Evolutionary conservation across 2,797 vertebrate genomes (phyloP).

Genomic region (Prionace glauca): DNA sequence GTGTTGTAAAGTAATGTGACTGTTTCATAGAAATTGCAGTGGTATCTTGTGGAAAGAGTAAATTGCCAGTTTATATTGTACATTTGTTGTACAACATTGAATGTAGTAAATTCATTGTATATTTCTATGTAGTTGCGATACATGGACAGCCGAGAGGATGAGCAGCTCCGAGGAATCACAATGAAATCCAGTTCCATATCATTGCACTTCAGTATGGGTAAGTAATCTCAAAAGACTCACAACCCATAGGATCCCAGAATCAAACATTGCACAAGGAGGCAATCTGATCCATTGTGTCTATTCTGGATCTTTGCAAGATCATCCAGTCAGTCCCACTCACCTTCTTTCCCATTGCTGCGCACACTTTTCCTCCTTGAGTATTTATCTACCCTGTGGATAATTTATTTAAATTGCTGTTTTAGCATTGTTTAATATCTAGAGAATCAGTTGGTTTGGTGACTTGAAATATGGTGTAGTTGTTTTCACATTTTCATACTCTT

Average conservation of each 20-base stretch:
- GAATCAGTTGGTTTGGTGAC: too few relatives aligned
- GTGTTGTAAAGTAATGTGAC: neutral
- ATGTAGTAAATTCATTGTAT: neutral
- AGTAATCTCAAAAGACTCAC: conserved; percentile 3
- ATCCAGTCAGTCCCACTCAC: too few relatives aligned
- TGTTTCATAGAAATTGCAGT: neutral
- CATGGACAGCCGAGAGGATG: conserved; percentile 90
- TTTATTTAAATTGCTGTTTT: too few relatives aligned
- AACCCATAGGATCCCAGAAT: neutral
- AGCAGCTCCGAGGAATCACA: conserved; percentile 89
- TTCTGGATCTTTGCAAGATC: neutral
- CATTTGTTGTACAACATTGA: neutral
- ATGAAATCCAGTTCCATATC: conserved; percentile 98
- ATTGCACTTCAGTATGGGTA: conserved; percentile 69
- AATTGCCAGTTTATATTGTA: neutral
- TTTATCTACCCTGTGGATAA: too few relatives aligned
- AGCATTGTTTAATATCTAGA: too few relatives aligned
- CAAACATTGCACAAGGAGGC: neutral
- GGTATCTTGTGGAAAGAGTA: neutral
- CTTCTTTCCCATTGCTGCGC: too few relatives aligned
- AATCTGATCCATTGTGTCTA: neutral
- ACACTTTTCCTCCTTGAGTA: too few relatives aligned
- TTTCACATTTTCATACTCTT: too few relatives aligned
- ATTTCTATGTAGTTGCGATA: conserved; percentile 72
- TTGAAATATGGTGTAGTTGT: too few relatives aligned